Evolutionary conservation across 2,113 vertebrate genomes (phyloP).

Genomic region (Lamprotornis superbus): DNA sequence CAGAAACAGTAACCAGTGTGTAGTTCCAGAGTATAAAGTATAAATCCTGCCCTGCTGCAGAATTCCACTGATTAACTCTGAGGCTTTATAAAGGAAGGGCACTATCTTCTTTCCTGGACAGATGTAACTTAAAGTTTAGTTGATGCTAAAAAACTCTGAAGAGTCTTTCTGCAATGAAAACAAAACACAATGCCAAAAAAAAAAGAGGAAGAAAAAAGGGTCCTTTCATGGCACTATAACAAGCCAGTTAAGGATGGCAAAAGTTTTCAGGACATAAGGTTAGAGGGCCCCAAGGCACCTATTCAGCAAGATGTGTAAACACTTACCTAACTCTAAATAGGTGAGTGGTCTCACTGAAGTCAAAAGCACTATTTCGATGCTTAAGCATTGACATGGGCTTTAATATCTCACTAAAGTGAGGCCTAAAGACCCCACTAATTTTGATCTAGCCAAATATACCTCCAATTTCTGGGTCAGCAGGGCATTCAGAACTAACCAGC

Average conservation of each 20-base stretch:
- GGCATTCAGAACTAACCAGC: not conserved
- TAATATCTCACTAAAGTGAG: not conserved
- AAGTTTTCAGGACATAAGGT: not conserved
- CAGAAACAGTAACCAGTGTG: not conserved
- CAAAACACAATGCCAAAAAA: not conserved
- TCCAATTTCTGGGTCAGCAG: not conserved
- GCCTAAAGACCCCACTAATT: not conserved
- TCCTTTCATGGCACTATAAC: not conserved
- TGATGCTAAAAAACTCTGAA: not conserved
- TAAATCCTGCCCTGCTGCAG: not conserved
- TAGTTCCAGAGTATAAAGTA: not conserved
- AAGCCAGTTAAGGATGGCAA: not conserved
- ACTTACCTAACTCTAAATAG: not conserved
- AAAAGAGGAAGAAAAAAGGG: not conserved
- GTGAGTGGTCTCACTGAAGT: not conserved
- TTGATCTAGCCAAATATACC: not conserved
- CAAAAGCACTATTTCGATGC: not conserved
- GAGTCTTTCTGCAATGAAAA: not conserved
- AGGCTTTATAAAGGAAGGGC: not conserved
- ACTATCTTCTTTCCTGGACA: not conserved
- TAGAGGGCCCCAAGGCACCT: not conserved
- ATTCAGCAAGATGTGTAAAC: not conserved
- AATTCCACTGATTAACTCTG: not conserved
- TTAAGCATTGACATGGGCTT: not conserved
- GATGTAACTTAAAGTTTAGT: not conserved